Evolutionary conservation across 2,888 invertebrate genomes (phyloP), one percentile per base, ranked within the genome.

Genomic region (Limenitis camilla): DNA sequence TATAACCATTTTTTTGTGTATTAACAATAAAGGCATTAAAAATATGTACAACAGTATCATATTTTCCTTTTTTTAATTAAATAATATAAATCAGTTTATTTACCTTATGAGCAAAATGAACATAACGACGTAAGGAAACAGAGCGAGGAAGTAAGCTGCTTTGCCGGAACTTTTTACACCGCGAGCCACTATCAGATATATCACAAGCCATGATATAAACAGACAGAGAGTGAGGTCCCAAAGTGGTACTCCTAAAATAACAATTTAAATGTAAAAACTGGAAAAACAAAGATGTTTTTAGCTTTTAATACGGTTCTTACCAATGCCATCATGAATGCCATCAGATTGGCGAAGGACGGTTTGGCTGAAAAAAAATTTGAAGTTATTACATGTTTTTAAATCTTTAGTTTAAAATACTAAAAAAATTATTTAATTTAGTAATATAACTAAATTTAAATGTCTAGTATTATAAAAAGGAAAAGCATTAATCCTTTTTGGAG

Each of bases 71-170:
- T 5, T 35, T n/a, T 35, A 10, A n/a, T 7, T n/a, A 35, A n/a
- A 35, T n/a, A 2, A 3, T 6, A 40, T 10, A 30, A n/a, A 8
- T 7, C 6, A 19, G 11, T 8, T 31, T 10, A 52, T 66, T 62
- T 55, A 86, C 81, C 87, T 89, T 49, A 94, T 89, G 3, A 96
- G 87, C 48, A 96, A 81, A 30, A 92, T 91, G 39, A 94, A 74
- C 72, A 96, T 88, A 40, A 96, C 90, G 2, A 93, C 88, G 66
- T 94, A 95, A 0, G 96, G 96, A 72, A 96, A 95, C 3, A 96
- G 71, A 0, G 96, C 96, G 5, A 96, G 90, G 76, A 97, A 94
- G 74, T 97, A 97, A 0, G 96, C 92, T 0, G 92, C 93, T 77
- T 94, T 94, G 32, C 95, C 94, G 0, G 94, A 92, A 67, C 93